Conservation (phyloP, 2,113 vertebrate species). For the rat (Rattus norvegicus) region DNA sequence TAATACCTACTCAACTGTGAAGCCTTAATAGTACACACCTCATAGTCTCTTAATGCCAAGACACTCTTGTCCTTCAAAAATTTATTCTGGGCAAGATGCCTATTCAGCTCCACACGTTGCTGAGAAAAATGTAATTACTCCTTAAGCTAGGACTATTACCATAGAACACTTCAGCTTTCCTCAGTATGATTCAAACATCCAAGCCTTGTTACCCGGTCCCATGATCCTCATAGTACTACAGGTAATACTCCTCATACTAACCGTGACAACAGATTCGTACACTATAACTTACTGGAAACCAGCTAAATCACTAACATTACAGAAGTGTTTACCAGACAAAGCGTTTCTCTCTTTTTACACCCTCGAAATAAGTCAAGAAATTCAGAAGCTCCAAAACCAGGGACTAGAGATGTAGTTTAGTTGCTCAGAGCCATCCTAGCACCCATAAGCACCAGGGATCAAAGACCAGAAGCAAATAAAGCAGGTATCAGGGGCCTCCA, state of each 20-base stretch:
- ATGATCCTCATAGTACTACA: not conserved
- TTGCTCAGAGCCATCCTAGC: not conserved
- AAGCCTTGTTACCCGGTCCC: not conserved
- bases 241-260: conserved; percentile 9
- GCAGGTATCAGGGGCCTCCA: not conserved
- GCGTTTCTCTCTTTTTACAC: not conserved
- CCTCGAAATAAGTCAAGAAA: not conserved
- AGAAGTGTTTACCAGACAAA: not conserved
- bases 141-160: not conserved
- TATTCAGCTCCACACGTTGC: not conserved
- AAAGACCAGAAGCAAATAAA: not conserved
- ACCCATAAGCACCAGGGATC: not conserved
- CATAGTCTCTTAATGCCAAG: not conserved
- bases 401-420: not conserved
- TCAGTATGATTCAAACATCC: not conserved
- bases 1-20: not conserved
- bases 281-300: not conserved
- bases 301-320: not conserved
- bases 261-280: conserved; percentile 3
- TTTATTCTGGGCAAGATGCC: not conserved
- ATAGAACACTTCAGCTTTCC: not conserved
- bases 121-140: not conserved
- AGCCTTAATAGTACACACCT: not conserved
- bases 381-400: not conserved
- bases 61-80: not conserved